Conservation (phyloP, 2,888 invertebrate species). For the Pycnomerus fuliginosus region DNA sequence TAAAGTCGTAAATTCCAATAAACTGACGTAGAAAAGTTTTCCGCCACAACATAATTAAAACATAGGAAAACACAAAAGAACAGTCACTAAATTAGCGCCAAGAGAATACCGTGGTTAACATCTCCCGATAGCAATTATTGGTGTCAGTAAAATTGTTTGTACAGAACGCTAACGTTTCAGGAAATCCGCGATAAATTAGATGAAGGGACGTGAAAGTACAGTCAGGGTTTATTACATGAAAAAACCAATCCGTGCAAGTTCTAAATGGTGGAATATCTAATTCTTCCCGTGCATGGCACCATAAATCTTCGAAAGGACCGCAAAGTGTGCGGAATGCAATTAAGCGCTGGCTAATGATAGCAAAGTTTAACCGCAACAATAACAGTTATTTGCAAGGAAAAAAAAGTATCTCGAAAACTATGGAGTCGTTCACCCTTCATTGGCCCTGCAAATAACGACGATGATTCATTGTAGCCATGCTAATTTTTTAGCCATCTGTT, state of each 20-base stretch:
- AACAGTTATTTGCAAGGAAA: too few species aligned
- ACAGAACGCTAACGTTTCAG: conserved; percentile 17
- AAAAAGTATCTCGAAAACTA: too few species aligned
- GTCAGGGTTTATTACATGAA: conserved; percentile 23
- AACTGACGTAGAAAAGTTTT: too few species aligned
- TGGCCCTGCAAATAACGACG: too few species aligned
- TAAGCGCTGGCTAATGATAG: conserved; percentile 11
- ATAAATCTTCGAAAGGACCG: conserved; percentile 30
- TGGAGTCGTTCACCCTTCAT: too few species aligned
- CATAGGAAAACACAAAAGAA: too few species aligned
- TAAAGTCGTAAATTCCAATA: too few species aligned
- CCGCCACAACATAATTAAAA: too few species aligned
- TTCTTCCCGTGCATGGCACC: conserved; percentile 32
- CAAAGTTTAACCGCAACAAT: conserved; percentile 1
- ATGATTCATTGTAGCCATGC: conserved; percentile 13
- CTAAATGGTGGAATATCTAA: conserved; percentile 25
- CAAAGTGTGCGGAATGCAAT: conserved; percentile 26
- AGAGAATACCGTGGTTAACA: too few species aligned
- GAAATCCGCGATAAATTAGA: conserved; percentile 27
- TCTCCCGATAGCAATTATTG: too few species aligned
- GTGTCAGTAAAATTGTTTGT: conserved; percentile 6
- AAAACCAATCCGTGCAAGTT: conserved; percentile 7
- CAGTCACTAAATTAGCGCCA: too few species aligned
- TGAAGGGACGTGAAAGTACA: conserved; percentile 19
- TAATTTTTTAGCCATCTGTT: conserved; percentile 22